Evolutionary conservation across 2,113 vertebrate species (phyloP), one percentile per base, ranked within the genome.

Genomic region (Megatriorchis doriae): DNA sequence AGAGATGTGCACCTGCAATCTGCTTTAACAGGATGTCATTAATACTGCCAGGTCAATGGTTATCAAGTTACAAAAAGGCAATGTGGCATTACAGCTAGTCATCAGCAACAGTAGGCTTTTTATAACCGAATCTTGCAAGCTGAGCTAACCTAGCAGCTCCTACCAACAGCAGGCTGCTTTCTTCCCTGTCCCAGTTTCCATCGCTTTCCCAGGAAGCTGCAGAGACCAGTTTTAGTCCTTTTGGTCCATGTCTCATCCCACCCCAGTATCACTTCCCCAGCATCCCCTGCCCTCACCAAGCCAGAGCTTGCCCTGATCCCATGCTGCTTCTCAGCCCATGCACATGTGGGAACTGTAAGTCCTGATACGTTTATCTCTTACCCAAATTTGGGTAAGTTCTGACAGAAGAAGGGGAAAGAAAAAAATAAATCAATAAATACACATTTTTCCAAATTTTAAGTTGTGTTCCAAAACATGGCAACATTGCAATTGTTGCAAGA

Each of bases 331-430:
- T 65, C n/a, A 53, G 27, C 8, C 29, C 36, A 7, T 3, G 8
- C 0, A 2, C 13, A 6, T 2, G 6, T 19, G 14, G 53, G 27
- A 68, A 43, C 11, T 36, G 8, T 6, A n/a, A 55, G 21, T 15
- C 29, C 32, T 6, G 4, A 19, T 2, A 17, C 1, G 1, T 50
- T 52, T 53, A 32, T 56, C 36, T 36, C 6, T 70, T 9, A 26
- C 26, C 9, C 67, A 81, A 86, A 83, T 31, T 66, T 23, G 17
- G 32, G 5, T 6, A 56, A 4, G 7, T 66, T 88, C 42, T 74
- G 34, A 50, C 29, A 40, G 20, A 65, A 29, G 3, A 68, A 38
- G 6, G 2, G 21, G 52, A 53, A 53, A 52, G 50, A 26, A 52
- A 6, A 63, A 59, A 38, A 50, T 58, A 23, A 7, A 47, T 61